These are phyloP conservation scores for Nanger granti DNA, from an alignment of 2,113 vertebrate genomes.

Conservation along the genomic window DNA sequence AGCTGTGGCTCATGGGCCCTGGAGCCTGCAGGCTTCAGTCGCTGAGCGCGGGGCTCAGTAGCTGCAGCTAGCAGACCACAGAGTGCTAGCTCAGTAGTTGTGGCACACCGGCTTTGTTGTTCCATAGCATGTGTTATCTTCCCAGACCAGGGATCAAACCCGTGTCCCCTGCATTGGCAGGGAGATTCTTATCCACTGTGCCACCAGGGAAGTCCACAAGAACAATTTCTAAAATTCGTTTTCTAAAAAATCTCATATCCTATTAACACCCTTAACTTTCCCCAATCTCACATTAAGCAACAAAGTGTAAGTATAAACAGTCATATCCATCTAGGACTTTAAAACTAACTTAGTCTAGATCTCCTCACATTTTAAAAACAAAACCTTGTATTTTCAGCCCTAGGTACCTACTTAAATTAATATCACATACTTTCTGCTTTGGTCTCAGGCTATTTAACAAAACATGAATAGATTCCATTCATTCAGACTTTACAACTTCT, in stretches of 20 bases:
- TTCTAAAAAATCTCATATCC: not conserved
- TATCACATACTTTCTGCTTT: not conserved
- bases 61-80: not conserved
- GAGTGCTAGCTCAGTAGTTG: fast-evolving
- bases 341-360: not conserved
- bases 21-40: not conserved
- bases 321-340: not conserved
- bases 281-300: not conserved
- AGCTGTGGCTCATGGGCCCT: not conserved
- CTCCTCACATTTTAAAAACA: conserved; percentile 21
- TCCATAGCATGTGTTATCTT: not conserved
- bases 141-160: not conserved
- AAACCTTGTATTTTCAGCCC: not conserved
- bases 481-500: not conserved
- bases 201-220: not conserved
- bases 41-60: fast-evolving
- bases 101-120: fast-evolving
- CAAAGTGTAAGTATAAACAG: not conserved
- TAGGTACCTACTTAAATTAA: not conserved
- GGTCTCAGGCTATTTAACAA: not conserved
- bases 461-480: not conserved
- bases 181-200: not conserved
- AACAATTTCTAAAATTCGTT: not conserved
- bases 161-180: not conserved
- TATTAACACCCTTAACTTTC: not conserved